phyloP scores from a whole-genome alignment of 2,113 vertebrate genomes.

The Hemiscyllium ocellatum region DNA sequence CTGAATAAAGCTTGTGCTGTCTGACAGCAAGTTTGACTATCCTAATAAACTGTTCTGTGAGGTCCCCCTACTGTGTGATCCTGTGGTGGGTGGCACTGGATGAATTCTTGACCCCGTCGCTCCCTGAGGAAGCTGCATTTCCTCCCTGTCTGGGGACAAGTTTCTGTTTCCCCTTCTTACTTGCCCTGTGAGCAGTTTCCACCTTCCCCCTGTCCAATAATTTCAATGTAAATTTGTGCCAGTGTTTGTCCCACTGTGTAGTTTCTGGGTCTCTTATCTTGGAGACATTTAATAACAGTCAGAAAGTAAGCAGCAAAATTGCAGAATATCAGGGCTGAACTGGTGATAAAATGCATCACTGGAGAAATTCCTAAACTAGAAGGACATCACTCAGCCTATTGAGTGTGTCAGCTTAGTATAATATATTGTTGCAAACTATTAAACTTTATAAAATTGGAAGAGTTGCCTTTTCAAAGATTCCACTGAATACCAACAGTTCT shows the following conservation, averaged over 20 bases:
- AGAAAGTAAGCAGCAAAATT: background rate
- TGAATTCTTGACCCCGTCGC: background rate
- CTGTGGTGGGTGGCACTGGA: background rate
- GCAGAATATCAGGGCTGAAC: background rate
- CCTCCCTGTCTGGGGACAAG: background rate
- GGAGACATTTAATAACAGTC: background rate
- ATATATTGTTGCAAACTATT: background rate
- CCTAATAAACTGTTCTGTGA: background rate
- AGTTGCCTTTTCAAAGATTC: background rate
- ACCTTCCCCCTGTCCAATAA: too few species aligned
- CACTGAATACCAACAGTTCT: conserved; percentile 1
- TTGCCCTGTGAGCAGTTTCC: background rate
- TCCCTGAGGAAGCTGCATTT: background rate
- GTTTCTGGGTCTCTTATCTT: background rate
- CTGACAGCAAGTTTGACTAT: background rate
- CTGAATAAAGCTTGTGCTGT: background rate
- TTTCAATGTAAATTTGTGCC: background rate
- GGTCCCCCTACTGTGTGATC: background rate
- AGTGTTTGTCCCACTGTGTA: background rate
- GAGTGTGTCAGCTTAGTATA: background rate
- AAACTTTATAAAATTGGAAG: background rate
- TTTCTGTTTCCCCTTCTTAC: too few species aligned
- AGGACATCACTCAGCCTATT: background rate
- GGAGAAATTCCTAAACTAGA: background rate
- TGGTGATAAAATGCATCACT: background rate